Base-by-base conservation (phyloP, 2,797 vertebrate species). In the Furcifer pardalis region DNA sequence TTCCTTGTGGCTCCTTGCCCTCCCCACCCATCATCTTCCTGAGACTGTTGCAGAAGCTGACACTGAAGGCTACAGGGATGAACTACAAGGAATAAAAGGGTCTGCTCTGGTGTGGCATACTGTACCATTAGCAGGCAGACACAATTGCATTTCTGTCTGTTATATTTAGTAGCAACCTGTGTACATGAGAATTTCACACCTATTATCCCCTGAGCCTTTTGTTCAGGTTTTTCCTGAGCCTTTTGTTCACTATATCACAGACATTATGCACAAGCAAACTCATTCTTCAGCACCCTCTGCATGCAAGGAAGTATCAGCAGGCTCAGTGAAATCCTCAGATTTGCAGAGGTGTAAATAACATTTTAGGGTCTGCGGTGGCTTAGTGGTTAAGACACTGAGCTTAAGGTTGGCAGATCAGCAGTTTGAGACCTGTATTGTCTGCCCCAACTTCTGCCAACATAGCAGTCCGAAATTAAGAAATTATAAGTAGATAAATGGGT, bases 191-290 rank as follows among this genome's bases (percentile, higher is more conserved):
- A 68, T n/a, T 42, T 17, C 65, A 56, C 42, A 49, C 32, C 10
- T 12, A 19, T 69, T 56, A 23, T 80, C 91, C 89, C 84, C 87
- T 86, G n/a, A n/a, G n/a, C 40, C 32, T 46, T 1, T 15, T 40
- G 62, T n/a, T n/a, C n/a, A n/a, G n/a, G 5, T 8, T 0, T 91
- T 89, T 89, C 85, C 79, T 87, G 62, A 74, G 35, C 7, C 4
- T 2, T 37, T 37, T 52, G 25, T 42, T n/a, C 21, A 32, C 0
- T 52, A 13, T 88, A 91, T 91, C 82, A 83, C 76, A 89, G 87
- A 12, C 3, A 25, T 35, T 40, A 12, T 37, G 37, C 49, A 77
- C 35, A 23, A 44, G 42, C 25, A 46, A 42, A 44, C 40, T 30
- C 8, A 25, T 59, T 56, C 52, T 23, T 13, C 1, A 27, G 12